Percentiles rank a stretch among this genome's conserved stretches.
Evolutionary conservation across 2,113 vertebrate genomes (phyloP).

Genomic region (Syngnathus scovelli): DNA sequence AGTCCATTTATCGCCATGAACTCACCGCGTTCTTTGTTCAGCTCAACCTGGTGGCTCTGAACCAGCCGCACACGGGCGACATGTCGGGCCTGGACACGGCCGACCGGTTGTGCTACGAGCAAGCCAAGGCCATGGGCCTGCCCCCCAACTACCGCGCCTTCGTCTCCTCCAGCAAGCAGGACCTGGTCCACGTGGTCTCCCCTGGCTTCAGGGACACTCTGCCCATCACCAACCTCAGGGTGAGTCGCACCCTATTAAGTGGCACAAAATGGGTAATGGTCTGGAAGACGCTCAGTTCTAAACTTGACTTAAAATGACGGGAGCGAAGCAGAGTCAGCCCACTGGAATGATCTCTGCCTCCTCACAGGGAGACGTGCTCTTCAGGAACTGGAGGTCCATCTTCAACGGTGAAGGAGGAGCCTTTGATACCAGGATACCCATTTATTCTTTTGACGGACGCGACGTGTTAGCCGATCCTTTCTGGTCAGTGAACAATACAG

Average conservation of each 20-base stretch:
- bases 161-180: constrained; percentile 85
- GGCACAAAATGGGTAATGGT: no score
- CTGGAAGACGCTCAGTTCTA: no score
- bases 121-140: constrained; percentile 86
- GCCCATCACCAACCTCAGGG: constrained; percentile 92
- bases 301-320: no score
- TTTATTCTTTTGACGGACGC: constrained; percentile 94
- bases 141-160: constrained; percentile 84
- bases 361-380: constrained; percentile 84
- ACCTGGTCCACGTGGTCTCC: constrained; percentile 81
- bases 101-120: constrained; percentile 86
- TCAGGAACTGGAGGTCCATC: constrained; percentile 84
- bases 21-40: constrained; percentile 39
- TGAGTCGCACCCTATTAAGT: constrained; percentile 47
- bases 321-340: no score
- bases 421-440: constrained; percentile 76
- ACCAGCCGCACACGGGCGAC: constrained; percentile 82
- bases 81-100: constrained; percentile 70
- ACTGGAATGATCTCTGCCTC: constrained; percentile 16
- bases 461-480: constrained; percentile 84
- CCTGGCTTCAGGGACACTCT: constrained; percentile 75
- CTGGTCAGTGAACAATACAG: constrained; percentile 75
- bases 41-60: constrained; percentile 89
- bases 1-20: no score
- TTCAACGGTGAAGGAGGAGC: constrained; percentile 77